Evolutionary conservation across 1,140 invertebrate genomes (phyloP).

Genomic region (Portunus trituberculatus): DNA sequence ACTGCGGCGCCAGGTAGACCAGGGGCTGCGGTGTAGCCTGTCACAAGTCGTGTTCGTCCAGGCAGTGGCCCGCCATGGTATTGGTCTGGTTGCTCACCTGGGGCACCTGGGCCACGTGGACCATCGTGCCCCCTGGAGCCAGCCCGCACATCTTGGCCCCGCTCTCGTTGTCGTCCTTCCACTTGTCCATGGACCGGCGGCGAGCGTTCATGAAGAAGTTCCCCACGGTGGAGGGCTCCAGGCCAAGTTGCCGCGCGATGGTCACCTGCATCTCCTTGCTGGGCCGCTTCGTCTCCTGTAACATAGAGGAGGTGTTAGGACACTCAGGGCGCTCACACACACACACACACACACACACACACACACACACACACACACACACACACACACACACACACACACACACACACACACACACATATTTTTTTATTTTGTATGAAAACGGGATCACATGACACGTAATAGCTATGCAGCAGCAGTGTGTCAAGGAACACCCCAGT

Average conservation of each 20-base stretch:
- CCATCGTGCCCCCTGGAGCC: slow-evolving; percentile 60
- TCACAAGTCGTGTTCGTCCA: slow-evolving; percentile 78
- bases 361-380: no score
- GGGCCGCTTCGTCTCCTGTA: slow-evolving; percentile 98
- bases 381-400: no score
- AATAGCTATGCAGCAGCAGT: no score
- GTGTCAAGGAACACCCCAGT: background rate
- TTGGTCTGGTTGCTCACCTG: slow-evolving; percentile 75
- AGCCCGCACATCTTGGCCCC: slow-evolving; percentile 81
- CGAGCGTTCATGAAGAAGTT: slow-evolving; percentile 99
- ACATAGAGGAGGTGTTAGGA: slow-evolving; percentile 78
- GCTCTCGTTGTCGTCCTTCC: slow-evolving; percentile 89
- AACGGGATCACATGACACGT: no score
- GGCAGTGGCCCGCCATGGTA: slow-evolving; percentile 76
- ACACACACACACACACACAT: no score
- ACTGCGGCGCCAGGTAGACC: slow-evolving; percentile 77
- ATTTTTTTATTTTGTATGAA: no score
- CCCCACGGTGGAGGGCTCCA: slow-evolving; percentile 99
- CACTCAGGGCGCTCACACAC: background rate
- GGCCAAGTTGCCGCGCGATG: slow-evolving; percentile 97
- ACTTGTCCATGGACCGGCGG: slow-evolving; percentile 98
- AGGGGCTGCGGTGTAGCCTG: slow-evolving; percentile 74
- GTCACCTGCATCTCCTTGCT: slow-evolving; percentile 99
- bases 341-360: slow-evolving; percentile 20
- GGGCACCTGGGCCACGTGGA: slow-evolving; percentile 76